These are phyloP conservation scores for Pelodytes ibericus DNA, from an alignment of 2,797 vertebrate genomes.

Conservation along the genomic window DNA sequence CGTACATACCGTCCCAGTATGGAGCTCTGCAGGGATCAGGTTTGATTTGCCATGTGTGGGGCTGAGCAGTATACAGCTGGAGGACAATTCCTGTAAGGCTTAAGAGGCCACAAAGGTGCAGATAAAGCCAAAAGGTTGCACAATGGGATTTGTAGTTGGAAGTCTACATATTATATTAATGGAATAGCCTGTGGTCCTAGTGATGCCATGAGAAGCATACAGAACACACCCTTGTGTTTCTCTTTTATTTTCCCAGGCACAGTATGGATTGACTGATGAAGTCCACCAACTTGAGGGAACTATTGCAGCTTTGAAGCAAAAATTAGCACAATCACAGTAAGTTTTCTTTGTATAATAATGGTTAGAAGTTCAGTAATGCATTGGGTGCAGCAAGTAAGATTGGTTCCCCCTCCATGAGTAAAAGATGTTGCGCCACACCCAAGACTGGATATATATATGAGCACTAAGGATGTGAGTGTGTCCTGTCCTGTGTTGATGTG, in stretches of 20 bases:
- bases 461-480: too few species aligned
- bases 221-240: not conserved
- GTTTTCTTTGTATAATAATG: constrained; percentile 61
- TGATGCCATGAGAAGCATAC: not conserved
- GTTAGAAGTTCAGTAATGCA: too few species aligned
- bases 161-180: not conserved
- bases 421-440: too few species aligned
- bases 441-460: too few species aligned
- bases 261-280: constrained; percentile 82
- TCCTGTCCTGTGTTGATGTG: too few species aligned
- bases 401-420: too few species aligned
- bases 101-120: too few species aligned
- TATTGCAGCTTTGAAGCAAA: constrained; percentile 76
- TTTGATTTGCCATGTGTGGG: too few species aligned
- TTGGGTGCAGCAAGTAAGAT: too few species aligned
- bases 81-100: too few species aligned
- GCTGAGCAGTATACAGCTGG: too few species aligned
- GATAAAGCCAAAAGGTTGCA: too few species aligned
- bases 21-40: constrained; percentile 91
- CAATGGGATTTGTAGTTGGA: not conserved
- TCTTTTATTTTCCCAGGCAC: constrained; percentile 74
- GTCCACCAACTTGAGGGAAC: constrained; percentile 81
- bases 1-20: constrained; percentile 78
- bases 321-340: constrained; percentile 85
- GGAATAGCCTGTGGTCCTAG: not conserved